phyloP scores from a whole-genome alignment of 2,113 vertebrate species.

The Anser cygnoides region DNA sequence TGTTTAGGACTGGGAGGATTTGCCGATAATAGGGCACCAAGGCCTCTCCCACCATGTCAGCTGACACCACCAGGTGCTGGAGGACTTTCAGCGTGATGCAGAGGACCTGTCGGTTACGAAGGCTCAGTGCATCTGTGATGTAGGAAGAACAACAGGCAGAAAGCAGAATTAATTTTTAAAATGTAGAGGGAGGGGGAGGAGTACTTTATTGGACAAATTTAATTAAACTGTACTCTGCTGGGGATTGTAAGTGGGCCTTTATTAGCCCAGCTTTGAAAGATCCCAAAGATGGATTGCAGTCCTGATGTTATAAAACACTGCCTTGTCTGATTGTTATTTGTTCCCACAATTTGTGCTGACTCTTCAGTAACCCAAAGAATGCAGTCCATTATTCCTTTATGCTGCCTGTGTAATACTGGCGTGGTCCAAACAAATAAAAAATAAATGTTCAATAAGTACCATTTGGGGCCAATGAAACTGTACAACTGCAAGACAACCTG shows the following conservation, averaged over 20 bases:
- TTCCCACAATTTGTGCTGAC: slow-evolving; percentile 68
- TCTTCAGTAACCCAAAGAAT: slow-evolving; percentile 69
- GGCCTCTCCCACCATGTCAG: slow-evolving; percentile 88
- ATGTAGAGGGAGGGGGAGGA: slow-evolving; percentile 9
- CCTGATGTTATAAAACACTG: slow-evolving; percentile 68
- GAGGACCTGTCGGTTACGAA: slow-evolving; percentile 89
- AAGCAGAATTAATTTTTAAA: slow-evolving; percentile 59
- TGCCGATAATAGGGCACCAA: slow-evolving; percentile 94
- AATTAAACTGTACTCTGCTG: slow-evolving; percentile 66
- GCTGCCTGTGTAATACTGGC: slow-evolving; percentile 42
- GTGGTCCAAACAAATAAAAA: slow-evolving; percentile 33
- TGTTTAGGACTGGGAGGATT: slow-evolving; percentile 93
- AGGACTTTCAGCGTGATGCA: slow-evolving; percentile 91
- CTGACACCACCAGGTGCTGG: slow-evolving; percentile 92
- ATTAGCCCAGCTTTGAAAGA: slow-evolving; percentile 66
- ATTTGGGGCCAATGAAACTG: slow-evolving; percentile 65
- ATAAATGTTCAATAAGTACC: slow-evolving; percentile 62
- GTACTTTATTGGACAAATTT: slow-evolving; percentile 53
- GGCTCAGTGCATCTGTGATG: slow-evolving; percentile 89
- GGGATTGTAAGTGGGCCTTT: slow-evolving; percentile 64
- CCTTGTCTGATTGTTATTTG: slow-evolving; percentile 72
- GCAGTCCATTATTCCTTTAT: slow-evolving; percentile 59
- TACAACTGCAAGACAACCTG: slow-evolving; percentile 67
- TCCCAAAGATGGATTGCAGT: slow-evolving; percentile 64
- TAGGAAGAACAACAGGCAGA: slow-evolving; percentile 50